Evolutionary conservation across 2,113 vertebrate species (phyloP).

Genomic region (Toxostoma redivivum): DNA sequence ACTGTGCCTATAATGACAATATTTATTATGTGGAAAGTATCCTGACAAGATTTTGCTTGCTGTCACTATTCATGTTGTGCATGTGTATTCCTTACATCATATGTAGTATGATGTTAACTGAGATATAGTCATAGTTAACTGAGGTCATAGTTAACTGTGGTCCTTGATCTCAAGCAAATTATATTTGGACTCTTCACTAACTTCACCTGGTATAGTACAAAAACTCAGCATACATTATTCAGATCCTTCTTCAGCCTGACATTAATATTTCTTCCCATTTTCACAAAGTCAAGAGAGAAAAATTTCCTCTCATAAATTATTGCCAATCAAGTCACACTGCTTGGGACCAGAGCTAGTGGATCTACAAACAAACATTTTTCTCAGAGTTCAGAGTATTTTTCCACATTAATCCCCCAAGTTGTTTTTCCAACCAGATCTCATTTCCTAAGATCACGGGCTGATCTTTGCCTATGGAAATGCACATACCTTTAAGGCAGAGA

Average conservation of each 20-base stretch:
- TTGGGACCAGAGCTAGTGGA: background rate
- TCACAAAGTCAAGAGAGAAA: background rate
- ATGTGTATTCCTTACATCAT: rapidly evolving
- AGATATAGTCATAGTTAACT: background rate
- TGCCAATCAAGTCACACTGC: background rate
- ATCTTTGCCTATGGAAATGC: background rate
- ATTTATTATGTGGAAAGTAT: background rate
- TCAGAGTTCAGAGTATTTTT: background rate
- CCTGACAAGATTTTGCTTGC: background rate
- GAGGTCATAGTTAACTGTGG: background rate
- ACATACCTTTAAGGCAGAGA: background rate
- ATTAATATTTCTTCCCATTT: background rate
- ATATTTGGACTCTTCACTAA: background rate
- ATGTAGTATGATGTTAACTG: background rate
- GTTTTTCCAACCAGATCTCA: background rate
- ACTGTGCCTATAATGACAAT: background rate
- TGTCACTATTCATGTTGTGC: background rate
- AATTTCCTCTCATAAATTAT: background rate
- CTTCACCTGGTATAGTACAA: background rate
- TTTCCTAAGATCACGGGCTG: background rate
- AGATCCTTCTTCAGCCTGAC: background rate
- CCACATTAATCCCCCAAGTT: background rate
- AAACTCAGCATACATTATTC: background rate
- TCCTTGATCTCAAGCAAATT: background rate
- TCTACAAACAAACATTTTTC: background rate